These are phyloP conservation scores for Lepilemur ruficaudatus DNA, from an alignment of 2,797 vertebrate genomes.

Conservation along the genomic window DNA sequence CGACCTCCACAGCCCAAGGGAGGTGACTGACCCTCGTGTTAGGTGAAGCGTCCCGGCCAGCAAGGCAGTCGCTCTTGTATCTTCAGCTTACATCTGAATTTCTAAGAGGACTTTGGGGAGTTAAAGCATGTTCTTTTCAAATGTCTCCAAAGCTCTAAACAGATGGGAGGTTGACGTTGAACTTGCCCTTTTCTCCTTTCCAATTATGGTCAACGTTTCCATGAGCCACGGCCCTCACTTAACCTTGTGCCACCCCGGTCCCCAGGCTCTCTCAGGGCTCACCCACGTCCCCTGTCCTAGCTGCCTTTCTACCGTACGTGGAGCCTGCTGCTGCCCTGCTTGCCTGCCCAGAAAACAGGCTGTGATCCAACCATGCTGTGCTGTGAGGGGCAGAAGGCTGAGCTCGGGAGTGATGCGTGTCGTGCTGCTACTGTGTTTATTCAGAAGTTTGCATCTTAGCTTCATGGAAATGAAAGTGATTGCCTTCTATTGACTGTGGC, in stretches of 20 bases:
- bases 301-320: fast-evolving
- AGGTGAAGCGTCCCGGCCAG: neutral
- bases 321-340: too few species aligned
- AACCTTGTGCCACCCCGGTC: slow-evolving; percentile 38
- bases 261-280: neutral
- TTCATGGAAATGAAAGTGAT: fast-evolving
- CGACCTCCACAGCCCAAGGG: neutral
- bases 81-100: neutral
- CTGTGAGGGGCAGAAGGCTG: slow-evolving; percentile 19
- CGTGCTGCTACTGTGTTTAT: fast-evolving
- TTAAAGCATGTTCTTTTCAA: slow-evolving; percentile 57
- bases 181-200: slow-evolving; percentile 73
- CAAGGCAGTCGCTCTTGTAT: neutral
- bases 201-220: slow-evolving; percentile 72
- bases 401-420: neutral
- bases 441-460: fast-evolving
- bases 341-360: slow-evolving; percentile 69
- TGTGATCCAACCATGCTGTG: neutral
- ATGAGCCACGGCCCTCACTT: slow-evolving; percentile 16
- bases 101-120: slow-evolving; percentile 41
- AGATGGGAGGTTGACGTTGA: slow-evolving; percentile 56
- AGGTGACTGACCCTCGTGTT: neutral
- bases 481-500: neutral
- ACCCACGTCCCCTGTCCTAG: neutral
- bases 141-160: neutral